Percentiles rank a stretch among this genome's conserved stretches.
phyloP scores from a whole-genome alignment of 2,888 invertebrate genomes.

The Amaurobius ferox region DNA sequence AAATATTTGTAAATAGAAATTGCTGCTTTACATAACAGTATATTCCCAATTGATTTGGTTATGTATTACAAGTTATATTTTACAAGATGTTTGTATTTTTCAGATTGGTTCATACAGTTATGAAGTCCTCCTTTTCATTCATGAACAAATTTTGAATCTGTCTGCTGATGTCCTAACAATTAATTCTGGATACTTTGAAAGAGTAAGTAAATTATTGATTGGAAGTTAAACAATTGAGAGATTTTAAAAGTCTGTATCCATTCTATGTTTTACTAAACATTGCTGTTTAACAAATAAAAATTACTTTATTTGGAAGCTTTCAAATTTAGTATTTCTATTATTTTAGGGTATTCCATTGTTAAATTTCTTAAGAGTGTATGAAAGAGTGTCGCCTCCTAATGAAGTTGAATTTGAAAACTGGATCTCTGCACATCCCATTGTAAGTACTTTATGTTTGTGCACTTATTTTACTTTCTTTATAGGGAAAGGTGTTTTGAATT shows the following conservation, averaged over 20 bases:
- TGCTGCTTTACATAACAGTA: too few relatives aligned
- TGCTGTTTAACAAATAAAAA: too few relatives aligned
- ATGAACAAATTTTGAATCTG: slow-evolving; percentile 21
- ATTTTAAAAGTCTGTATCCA: too few relatives aligned
- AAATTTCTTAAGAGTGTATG: slow-evolving; percentile 41
- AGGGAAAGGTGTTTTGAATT: too few relatives aligned
- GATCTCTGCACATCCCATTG: slow-evolving; percentile 19
- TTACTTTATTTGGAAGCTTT: too few relatives aligned
- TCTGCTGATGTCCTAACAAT: slow-evolving; percentile 31
- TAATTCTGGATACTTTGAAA: slow-evolving; percentile 17
- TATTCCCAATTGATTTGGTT: too few relatives aligned
- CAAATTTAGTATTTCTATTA: too few relatives aligned
- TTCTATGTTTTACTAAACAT: too few relatives aligned
- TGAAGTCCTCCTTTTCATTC: slow-evolving; percentile 45
- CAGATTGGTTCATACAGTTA: slow-evolving; percentile 47
- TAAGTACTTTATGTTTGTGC: slow-evolving; percentile 13
- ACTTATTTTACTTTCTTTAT: not conserved
- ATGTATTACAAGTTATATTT: too few relatives aligned
- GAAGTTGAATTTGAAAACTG: slow-evolving; percentile 32
- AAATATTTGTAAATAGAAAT: too few relatives aligned
- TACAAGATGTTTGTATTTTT: too few relatives aligned
- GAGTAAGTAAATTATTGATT: slow-evolving; percentile 39
- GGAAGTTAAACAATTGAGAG: too few relatives aligned
- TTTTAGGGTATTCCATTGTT: slow-evolving; percentile 24
- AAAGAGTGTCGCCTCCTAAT: slow-evolving; percentile 34